Evolutionary conservation across 2,888 invertebrate species (phyloP), one percentile per base, ranked within the genome.

Genomic region (Drosophila putrida): DNA sequence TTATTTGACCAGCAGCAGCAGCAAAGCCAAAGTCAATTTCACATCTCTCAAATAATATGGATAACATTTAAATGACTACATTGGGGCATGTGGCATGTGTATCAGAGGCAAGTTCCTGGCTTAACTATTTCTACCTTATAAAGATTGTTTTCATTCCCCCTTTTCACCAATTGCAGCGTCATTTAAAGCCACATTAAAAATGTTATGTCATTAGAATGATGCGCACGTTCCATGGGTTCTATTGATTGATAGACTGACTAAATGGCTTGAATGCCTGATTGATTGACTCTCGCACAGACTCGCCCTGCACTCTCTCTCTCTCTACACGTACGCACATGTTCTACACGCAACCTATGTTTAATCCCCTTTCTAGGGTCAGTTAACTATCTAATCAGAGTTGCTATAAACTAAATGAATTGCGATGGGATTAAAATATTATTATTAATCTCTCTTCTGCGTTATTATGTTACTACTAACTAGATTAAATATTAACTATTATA

Each of bases 201-300:
- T 78, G 75, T 72, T 69, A 61, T 66, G 64, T 71, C 75, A 80
- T 84, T 84, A 78, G 73, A 80, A 84, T 87, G 75, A 71, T 63
- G 75, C 33, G 82, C 83, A 84, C 83, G 83, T 84, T 55, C 62
- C 55, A 50, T 25, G 38, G 58, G 38, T 61, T 69, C 47, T 65
- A 75, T 78, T 84, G 83, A 87, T 87, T 84, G 83, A 84, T 84
- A 69, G 84, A 84, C 85, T 84, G 82, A 83, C 83, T 86, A 86
- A 83, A 84, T 86, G 82, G 82, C 84, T 74, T 70, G 85, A 87
- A 84, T 87, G 78, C 61, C 82, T 78, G 83, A 84, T 87, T 84
- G 83, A 84, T 84, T 84, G 87, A 84, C 83, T 84, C 36, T 33
- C 62, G 35, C 82, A 61, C 67, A 60, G 51, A 57, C 71, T 62